Percentiles rank a stretch among this genome's conserved stretches.
phyloP scores from a whole-genome alignment of 1,140 invertebrate genomes.

The Aphelinus certus region DNA sequence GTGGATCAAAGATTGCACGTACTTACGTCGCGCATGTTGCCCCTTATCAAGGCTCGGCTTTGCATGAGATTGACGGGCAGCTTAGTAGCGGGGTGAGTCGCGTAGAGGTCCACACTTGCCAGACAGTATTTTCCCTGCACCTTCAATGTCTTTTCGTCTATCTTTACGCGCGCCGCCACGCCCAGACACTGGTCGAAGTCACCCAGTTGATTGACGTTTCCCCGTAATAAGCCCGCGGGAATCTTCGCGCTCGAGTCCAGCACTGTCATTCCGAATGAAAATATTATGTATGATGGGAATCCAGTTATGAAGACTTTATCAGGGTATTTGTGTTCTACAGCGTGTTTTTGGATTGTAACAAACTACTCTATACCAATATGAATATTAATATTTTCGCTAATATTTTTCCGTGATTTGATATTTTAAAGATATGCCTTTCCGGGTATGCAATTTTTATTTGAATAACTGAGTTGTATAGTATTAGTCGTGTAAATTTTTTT shows the following conservation, averaged over 20 bases:
- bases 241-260: conserved; percentile 77
- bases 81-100: conserved; percentile 66
- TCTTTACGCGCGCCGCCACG: conserved; percentile 68
- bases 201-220: conserved; percentile 76
- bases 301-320: too few relatives aligned
- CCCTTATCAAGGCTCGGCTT: conserved; percentile 70
- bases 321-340: too few relatives aligned
- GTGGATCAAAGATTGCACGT: conserved; percentile 1
- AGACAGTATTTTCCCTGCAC: conserved; percentile 77
- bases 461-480: too few relatives aligned
- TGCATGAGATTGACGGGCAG: conserved; percentile 70
- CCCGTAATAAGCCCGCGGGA: conserved; percentile 73
- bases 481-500: too few relatives aligned
- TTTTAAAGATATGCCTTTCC: too few relatives aligned
- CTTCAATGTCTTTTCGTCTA: conserved; percentile 63
- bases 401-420: too few relatives aligned
- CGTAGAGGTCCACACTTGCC: conserved; percentile 71
- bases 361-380: too few relatives aligned
- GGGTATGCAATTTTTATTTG: too few relatives aligned
- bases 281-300: neutral
- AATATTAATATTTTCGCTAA: too few relatives aligned
- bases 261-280: conserved; percentile 66
- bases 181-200: conserved; percentile 76
- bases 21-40: conserved; percentile 73
- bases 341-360: too few relatives aligned